Evolutionary conservation across 2,797 vertebrate species (phyloP).

Genomic region (Rallus crepitans): DNA sequence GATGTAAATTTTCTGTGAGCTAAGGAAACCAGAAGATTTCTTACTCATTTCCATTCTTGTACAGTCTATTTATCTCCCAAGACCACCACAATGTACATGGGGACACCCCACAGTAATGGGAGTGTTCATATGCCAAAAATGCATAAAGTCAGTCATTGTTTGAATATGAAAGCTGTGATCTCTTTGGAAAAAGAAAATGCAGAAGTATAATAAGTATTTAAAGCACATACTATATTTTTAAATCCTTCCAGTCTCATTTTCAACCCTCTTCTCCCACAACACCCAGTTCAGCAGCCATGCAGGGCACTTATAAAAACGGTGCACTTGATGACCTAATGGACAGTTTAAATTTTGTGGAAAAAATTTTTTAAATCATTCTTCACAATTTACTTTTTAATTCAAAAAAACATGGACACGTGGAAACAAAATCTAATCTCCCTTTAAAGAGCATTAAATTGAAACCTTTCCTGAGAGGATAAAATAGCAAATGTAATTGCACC

Average conservation of each 20-base stretch:
- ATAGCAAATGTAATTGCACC: neutral
- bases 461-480: slow-evolving; percentile 24
- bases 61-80: neutral
- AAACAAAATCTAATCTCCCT: slow-evolving; percentile 33
- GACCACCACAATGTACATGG: neutral
- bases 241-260: neutral
- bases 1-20: neutral
- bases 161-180: neutral
- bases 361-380: neutral
- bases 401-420: slow-evolving; percentile 4
- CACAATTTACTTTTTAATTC: slow-evolving; percentile 41
- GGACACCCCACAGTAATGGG: neutral
- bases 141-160: neutral
- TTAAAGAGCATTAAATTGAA: neutral
- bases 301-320: neutral
- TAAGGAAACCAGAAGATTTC: neutral
- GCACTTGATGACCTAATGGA: neutral
- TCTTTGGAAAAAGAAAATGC: neutral
- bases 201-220: neutral
- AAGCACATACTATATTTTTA: neutral
- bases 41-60: neutral
- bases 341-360: neutral
- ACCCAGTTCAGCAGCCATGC: neutral
- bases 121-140: neutral
- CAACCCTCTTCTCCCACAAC: neutral